Evolutionary conservation across 2,888 invertebrate genomes (phyloP).

Genomic region (Amblyjoppa proteus): DNA sequence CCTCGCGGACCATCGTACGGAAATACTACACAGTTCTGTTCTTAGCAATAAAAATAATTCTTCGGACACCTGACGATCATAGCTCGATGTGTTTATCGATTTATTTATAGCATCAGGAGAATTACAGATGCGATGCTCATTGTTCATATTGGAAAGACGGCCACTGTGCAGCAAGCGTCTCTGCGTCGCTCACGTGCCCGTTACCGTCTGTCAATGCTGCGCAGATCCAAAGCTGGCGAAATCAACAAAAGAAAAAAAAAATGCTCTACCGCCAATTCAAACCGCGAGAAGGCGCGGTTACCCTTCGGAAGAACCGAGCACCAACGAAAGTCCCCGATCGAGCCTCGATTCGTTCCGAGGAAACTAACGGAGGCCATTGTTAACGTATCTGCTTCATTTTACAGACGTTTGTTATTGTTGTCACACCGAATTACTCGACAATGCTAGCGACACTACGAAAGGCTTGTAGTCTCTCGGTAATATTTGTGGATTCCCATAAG

Average conservation of each 20-base stretch:
- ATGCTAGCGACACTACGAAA: slow-evolving; percentile 73
- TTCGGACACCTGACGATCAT: slow-evolving; percentile 22
- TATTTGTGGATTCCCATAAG: slow-evolving; percentile 25
- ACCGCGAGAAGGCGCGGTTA: not conserved
- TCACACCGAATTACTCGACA: slow-evolving; percentile 26
- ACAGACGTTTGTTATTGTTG: slow-evolving; percentile 28
- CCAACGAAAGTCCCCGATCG: not conserved
- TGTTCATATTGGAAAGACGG: not conserved
- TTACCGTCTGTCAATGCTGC: not conserved
- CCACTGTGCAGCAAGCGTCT: not conserved
- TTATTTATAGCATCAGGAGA: slow-evolving; percentile 25
- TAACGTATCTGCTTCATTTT: slow-evolving; percentile 17
- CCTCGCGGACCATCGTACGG: not conserved
- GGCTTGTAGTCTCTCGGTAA: slow-evolving; percentile 74
- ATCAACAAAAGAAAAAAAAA: not conserved
- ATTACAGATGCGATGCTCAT: slow-evolving; percentile 18
- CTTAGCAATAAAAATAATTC: slow-evolving; percentile 22
- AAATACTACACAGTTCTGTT: slow-evolving; percentile 1
- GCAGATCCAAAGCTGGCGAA: not conserved
- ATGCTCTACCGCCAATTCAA: not conserved
- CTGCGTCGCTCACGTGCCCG: not conserved
- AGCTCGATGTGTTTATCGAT: slow-evolving; percentile 25
- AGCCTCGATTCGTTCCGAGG: not conserved
- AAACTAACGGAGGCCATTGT: slow-evolving; percentile 22
- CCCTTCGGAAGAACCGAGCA: not conserved